A percentile compares a stretch with the other conserved stretches of the same genome.
Conservation (phyloP, 2,113 vertebrate species). For the Odontophorus gujanensis region DNA sequence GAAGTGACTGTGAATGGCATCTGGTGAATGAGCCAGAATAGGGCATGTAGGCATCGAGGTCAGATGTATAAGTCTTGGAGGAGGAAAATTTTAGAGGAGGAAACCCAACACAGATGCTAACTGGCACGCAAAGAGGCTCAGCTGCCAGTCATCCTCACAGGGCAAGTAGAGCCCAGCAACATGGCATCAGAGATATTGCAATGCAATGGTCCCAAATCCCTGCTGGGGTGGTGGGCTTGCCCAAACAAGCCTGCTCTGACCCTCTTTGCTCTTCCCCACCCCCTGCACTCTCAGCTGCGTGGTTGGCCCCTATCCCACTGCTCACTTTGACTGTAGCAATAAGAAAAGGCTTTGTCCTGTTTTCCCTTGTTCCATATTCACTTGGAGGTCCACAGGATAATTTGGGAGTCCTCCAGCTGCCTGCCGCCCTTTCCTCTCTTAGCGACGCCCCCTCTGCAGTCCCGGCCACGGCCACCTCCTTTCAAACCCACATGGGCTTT, state of each 20-base stretch:
- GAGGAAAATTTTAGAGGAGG: background rate
- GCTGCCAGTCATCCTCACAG: background rate
- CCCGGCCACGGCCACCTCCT: background rate
- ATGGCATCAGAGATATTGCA: background rate
- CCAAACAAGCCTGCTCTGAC: background rate
- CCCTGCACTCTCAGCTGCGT: background rate
- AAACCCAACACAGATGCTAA: background rate
- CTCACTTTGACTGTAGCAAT: accelerated
- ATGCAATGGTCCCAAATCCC: background rate
- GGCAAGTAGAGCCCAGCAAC: accelerated
- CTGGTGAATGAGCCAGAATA: background rate
- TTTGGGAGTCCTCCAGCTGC: background rate
- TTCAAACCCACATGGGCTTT: accelerated
- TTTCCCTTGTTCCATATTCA: background rate
- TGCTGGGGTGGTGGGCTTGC: background rate
- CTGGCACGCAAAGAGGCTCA: background rate
- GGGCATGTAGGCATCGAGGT: background rate
- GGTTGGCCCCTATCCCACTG: background rate
- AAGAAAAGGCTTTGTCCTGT: background rate
- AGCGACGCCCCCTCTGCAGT: background rate
- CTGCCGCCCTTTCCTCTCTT: too few relatives aligned
- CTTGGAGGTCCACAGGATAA: background rate
- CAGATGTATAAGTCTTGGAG: background rate
- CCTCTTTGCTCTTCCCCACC: background rate
- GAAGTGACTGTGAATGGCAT: background rate